A percentile compares a stretch with the other conserved stretches of the same genome.
phyloP scores from a whole-genome alignment of 2,113 vertebrate genomes.

The Nanger granti region DNA sequence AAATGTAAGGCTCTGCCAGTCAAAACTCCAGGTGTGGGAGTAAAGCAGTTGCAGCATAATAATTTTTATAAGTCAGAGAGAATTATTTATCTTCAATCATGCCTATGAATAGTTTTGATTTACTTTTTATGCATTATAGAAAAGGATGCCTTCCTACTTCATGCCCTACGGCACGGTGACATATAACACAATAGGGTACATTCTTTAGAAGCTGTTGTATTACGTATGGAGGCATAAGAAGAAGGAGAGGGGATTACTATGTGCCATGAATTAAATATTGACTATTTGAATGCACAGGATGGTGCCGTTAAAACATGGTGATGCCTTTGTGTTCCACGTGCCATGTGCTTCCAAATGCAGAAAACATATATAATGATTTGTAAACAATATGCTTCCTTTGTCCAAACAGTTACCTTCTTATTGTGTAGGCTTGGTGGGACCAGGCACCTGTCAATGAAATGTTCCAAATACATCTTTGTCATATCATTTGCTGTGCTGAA shows the following conservation, averaged over 20 bases:
- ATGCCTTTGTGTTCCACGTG: background rate
- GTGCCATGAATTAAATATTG: slow-evolving; percentile 20
- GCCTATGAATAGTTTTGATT: slow-evolving; percentile 70
- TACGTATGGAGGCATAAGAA: slow-evolving; percentile 50
- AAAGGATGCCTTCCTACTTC: slow-evolving; percentile 28
- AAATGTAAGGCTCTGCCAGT: background rate
- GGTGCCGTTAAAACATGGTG: background rate
- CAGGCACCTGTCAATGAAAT: slow-evolving; percentile 18
- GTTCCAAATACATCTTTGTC: slow-evolving; percentile 44
- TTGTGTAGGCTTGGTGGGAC: background rate
- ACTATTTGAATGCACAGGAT: slow-evolving; percentile 5
- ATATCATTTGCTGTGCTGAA: slow-evolving; percentile 21
- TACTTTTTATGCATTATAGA: slow-evolving; percentile 56
- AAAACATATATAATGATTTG: slow-evolving; percentile 18
- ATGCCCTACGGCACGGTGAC: slow-evolving; percentile 30
- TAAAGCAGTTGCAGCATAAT: slow-evolving; percentile 43
- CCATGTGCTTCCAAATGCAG: background rate
- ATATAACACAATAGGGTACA: background rate
- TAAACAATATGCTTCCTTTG: slow-evolving; percentile 18
- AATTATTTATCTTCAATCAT: slow-evolving; percentile 63
- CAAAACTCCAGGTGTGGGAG: slow-evolving; percentile 44
- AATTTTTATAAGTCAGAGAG: slow-evolving; percentile 59
- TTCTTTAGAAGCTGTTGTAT: slow-evolving; percentile 24
- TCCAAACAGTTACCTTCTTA: background rate
- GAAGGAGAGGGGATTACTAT: background rate